phyloP scores from a whole-genome alignment of 1,140 invertebrate genomes.

The Lasaia peninsularis region DNA sequence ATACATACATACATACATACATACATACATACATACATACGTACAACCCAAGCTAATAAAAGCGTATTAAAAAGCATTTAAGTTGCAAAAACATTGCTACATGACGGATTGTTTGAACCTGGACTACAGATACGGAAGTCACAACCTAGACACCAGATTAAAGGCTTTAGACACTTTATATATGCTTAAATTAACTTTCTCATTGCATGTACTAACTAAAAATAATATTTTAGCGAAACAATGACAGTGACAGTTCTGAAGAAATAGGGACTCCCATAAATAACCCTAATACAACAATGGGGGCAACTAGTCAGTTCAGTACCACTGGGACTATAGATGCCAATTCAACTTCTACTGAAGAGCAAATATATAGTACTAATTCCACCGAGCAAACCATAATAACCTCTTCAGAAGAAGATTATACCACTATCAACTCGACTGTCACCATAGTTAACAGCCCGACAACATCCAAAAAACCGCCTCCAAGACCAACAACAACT shows the following conservation, averaged over 20 bases:
- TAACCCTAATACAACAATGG: neutral
- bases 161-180: too few species aligned
- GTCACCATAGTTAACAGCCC: neutral
- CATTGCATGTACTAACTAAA: neutral
- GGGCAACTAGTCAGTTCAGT: neutral
- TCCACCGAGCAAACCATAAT: neutral
- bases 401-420: neutral
- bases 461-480: neutral
- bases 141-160: too few species aligned
- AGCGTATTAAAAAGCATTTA: too few species aligned
- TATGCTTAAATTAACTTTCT: neutral
- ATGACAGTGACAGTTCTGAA: conserved; percentile 21
- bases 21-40: too few species aligned
- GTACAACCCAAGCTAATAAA: too few species aligned
- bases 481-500: neutral
- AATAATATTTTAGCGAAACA: conserved; percentile 1
- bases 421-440: neutral
- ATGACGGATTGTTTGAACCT: too few species aligned
- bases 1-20: too few species aligned
- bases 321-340: neutral
- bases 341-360: neutral
- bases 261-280: conserved; percentile 6
- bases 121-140: too few species aligned
- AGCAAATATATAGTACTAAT: neutral
- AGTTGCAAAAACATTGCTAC: too few species aligned